Percentiles rank a stretch among this genome's conserved stretches.
Conservation (phyloP, 1,140 invertebrate genomes). For the Drosophila ironensis region DNA sequence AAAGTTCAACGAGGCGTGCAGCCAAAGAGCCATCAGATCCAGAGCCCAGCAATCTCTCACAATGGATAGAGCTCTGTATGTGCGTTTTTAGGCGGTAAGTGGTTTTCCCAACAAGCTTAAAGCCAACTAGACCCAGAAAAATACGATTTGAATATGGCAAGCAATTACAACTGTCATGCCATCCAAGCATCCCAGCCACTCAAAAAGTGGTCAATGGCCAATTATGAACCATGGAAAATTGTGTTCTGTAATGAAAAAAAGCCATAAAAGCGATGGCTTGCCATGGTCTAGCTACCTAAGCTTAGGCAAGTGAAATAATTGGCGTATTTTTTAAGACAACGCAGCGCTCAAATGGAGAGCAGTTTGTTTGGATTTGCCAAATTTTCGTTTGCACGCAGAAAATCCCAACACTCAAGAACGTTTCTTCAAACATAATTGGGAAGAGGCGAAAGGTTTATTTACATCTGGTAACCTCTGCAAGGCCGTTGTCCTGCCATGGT, state of each 20-base stretch:
- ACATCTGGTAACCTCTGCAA: neutral
- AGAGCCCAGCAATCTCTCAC: constrained; percentile 17
- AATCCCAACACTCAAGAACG: too few relatives aligned
- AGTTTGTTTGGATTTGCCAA: too few relatives aligned
- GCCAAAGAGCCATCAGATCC: constrained; percentile 46
- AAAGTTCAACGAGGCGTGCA: constrained; percentile 66
- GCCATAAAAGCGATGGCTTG: constrained; percentile 12
- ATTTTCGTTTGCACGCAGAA: too few relatives aligned
- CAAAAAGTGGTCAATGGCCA: constrained; percentile 26
- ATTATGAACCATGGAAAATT: constrained; percentile 47
- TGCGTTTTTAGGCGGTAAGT: constrained; percentile 18
- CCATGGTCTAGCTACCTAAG: constrained; percentile 21
- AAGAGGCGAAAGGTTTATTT: too few relatives aligned
- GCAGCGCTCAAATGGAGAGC: too few relatives aligned
- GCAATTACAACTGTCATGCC: constrained; percentile 54
- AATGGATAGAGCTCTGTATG: constrained; percentile 6
- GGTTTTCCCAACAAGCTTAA: constrained; percentile 15
- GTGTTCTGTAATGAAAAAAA: constrained; percentile 23
- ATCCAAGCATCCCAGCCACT: too few relatives aligned
- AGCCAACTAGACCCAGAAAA: constrained; percentile 29
- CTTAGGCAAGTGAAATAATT: neutral
- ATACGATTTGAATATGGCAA: constrained; percentile 64
- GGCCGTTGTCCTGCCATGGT: neutral
- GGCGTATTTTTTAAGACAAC: neutral
- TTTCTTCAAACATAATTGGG: too few relatives aligned